These are phyloP conservation scores for Plectropomus leopardus DNA, from an alignment of 2,113 vertebrate genomes.

Conservation along the genomic window DNA sequence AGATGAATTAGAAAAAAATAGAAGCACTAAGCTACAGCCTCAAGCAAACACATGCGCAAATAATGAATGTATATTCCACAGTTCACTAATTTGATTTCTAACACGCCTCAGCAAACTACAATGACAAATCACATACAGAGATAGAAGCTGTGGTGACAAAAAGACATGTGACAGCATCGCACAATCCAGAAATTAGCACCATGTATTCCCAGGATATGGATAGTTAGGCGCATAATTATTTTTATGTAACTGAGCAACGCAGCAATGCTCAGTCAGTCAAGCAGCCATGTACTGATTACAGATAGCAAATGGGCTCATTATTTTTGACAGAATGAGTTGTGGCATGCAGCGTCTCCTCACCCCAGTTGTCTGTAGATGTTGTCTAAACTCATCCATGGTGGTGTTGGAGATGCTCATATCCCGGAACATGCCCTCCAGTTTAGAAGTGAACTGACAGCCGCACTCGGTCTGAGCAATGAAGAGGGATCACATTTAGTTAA, in stretches of 20 bases:
- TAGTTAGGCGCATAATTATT: slow-evolving; percentile 38
- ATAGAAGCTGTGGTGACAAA: neutral
- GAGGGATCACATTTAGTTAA: slow-evolving; percentile 5
- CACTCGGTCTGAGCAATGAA: slow-evolving; percentile 91
- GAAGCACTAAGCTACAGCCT: neutral
- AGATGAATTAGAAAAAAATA: neutral
- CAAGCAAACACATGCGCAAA: neutral
- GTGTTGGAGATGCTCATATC: slow-evolving; percentile 99
- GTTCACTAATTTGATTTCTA: neutral
- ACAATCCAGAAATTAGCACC: slow-evolving; percentile 17
- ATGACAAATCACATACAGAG: slow-evolving; percentile 1
- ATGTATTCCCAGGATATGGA: slow-evolving; percentile 28
- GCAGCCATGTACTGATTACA: slow-evolving; percentile 29
- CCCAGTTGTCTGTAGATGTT: slow-evolving; percentile 96
- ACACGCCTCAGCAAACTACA: neutral
- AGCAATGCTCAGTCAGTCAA: slow-evolving; percentile 18
- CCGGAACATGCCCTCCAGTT: slow-evolving; percentile 99
- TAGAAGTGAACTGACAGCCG: slow-evolving; percentile 98
- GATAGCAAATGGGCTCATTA: slow-evolving; percentile 19
- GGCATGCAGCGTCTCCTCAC: slow-evolving; percentile 78
- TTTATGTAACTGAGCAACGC: slow-evolving; percentile 27
- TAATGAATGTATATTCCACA: neutral
- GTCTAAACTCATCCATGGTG: slow-evolving; percentile 99
- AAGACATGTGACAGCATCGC: slow-evolving; percentile 10
- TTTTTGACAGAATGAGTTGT: slow-evolving; percentile 30